Conservation (phyloP, 2,797 vertebrate genomes). For the Pseudochirops cupreus region DNA sequence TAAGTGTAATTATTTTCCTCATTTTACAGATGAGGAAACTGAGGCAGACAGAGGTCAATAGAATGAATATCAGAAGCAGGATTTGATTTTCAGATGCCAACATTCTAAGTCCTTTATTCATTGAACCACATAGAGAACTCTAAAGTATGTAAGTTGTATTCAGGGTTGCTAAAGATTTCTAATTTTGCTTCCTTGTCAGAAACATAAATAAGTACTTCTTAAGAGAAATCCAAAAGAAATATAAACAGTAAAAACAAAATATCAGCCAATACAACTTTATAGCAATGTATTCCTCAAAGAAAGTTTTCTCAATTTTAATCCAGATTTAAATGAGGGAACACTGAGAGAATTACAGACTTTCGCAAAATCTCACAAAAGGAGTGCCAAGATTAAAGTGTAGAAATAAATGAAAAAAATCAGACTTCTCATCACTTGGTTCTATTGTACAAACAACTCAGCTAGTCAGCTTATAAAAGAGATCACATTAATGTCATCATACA, state of each 20-base stretch:
- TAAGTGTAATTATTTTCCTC: neutral
- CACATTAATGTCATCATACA: neutral
- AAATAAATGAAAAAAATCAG: neutral
- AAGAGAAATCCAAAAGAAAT: neutral
- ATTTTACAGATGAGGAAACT: neutral
- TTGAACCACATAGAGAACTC: neutral
- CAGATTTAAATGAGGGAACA: slow-evolving; percentile 44
- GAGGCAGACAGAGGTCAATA: neutral
- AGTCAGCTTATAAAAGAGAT: neutral
- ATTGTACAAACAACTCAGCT: neutral
- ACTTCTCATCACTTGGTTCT: neutral
- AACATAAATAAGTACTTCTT: neutral
- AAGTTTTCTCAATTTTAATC: slow-evolving; percentile 44
- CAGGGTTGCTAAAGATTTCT: neutral
- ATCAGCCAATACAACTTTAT: accelerated
- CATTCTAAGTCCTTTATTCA: neutral
- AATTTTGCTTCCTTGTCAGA: neutral
- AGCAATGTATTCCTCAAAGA: neutral
- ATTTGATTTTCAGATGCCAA: neutral
- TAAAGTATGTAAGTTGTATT: neutral
- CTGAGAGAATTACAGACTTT: slow-evolving; percentile 40
- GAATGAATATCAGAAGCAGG: neutral
- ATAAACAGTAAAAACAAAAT: neutral
- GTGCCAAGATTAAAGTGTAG: neutral
- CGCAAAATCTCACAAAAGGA: neutral